Conservation (phyloP, 1,140 invertebrate genomes). For the Anoplophora glabripennis region DNA sequence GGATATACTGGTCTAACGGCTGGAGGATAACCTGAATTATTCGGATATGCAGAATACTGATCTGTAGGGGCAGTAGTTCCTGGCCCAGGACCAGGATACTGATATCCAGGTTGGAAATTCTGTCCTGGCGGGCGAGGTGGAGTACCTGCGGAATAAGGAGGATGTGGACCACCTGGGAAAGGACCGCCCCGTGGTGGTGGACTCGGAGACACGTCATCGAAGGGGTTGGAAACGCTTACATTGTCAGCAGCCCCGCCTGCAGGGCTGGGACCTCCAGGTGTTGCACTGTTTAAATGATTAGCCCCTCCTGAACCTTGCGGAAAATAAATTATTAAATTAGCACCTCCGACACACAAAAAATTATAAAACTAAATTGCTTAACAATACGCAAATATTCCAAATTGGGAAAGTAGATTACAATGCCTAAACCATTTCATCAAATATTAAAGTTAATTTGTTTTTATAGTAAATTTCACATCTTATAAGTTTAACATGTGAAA, state of each 20-base stretch:
- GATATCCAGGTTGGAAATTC: constrained; percentile 40
- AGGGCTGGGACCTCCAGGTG: constrained; percentile 45
- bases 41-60: constrained; percentile 58
- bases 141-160: constrained; percentile 52
- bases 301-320: constrained; percentile 40
- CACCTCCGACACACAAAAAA: neutral
- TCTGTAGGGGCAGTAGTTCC: constrained; percentile 51
- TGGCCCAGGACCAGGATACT: constrained; percentile 47
- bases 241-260: constrained; percentile 58
- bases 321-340: neutral
- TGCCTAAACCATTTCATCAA: no score
- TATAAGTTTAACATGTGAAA: no score
- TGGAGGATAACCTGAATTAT: constrained; percentile 64
- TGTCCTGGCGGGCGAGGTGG: constrained; percentile 35
- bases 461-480: no score
- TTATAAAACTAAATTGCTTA: neutral
- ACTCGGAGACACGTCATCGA: constrained; percentile 69
- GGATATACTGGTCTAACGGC: constrained; percentile 67
- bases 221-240: constrained; percentile 76
- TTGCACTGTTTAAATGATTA: constrained; percentile 50
- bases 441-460: no score
- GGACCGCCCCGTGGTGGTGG: constrained; percentile 46
- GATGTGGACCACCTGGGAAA: constrained; percentile 44
- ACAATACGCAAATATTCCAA: neutral
- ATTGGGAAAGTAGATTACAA: no score